Evolutionary conservation across 2,888 invertebrate species (phyloP).

Genomic region (Erebia aethiops): DNA sequence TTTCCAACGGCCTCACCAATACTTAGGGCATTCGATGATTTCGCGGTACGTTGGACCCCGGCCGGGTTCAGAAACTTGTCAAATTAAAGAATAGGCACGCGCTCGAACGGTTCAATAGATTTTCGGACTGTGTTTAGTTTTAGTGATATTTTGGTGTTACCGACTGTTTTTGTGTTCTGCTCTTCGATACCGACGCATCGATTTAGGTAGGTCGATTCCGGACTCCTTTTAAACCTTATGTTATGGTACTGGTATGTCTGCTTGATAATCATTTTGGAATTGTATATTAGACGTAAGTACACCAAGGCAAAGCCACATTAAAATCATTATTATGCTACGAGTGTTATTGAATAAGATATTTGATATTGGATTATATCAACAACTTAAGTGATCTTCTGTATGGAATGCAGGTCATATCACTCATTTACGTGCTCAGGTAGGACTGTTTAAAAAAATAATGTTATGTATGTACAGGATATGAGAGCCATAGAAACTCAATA

Average conservation of each 20-base stretch:
- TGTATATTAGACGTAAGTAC: neutral
- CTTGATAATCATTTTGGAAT: neutral
- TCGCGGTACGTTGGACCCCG: slow-evolving; percentile 76
- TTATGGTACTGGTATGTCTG: neutral
- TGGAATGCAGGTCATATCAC: neutral
- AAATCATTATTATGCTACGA: neutral
- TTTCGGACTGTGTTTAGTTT: slow-evolving; percentile 66
- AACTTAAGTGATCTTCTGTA: neutral
- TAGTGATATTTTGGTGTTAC: slow-evolving; percentile 56
- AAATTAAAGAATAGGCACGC: slow-evolving; percentile 73
- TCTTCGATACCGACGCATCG: slow-evolving; percentile 49
- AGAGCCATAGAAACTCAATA: no score
- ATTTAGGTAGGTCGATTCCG: slow-evolving; percentile 48
- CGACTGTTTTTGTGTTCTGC: slow-evolving; percentile 33
- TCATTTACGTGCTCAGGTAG: no score
- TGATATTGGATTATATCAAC: neutral
- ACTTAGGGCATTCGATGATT: slow-evolving; percentile 77
- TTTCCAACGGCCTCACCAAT: slow-evolving; percentile 64
- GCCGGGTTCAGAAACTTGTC: slow-evolving; percentile 71
- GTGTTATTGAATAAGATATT: neutral
- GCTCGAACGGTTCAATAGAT: slow-evolving; percentile 51
- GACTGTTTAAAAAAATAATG: no score
- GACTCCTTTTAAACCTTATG: slow-evolving; percentile 2
- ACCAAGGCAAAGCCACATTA: neutral
- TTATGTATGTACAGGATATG: no score